A percentile compares a stretch with the other conserved stretches of the same genome.
These are phyloP conservation scores for Ellobium chinense DNA, from an alignment of 2,888 invertebrate species.

Conservation along the genomic window DNA sequence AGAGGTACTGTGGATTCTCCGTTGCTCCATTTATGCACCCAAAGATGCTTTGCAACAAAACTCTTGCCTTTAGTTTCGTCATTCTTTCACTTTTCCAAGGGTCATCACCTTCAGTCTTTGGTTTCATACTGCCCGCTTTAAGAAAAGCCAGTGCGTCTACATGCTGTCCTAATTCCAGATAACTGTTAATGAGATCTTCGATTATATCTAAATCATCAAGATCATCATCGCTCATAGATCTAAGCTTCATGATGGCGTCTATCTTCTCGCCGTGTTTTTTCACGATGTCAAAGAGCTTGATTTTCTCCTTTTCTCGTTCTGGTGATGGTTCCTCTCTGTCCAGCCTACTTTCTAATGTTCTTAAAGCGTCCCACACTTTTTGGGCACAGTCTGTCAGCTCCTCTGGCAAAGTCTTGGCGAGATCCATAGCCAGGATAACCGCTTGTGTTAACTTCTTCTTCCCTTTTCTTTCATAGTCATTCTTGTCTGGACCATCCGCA, in stretches of 20 bases:
- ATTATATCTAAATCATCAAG: neutral
- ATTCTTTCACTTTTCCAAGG: neutral
- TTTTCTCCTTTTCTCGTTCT: neutral
- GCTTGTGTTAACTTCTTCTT: constrained; percentile 5
- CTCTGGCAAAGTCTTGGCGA: constrained; percentile 12
- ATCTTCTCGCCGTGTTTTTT: neutral
- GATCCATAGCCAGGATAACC: constrained; percentile 2
- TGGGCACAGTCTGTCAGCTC: neutral
- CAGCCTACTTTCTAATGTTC: neutral
- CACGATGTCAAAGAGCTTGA: neutral
- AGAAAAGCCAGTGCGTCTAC: constrained; percentile 17
- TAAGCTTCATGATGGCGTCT: neutral
- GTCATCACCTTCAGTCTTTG: neutral
- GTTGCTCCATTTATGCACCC: neutral
- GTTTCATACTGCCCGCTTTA: neutral
- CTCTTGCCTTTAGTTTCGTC: neutral
- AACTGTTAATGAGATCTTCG: neutral
- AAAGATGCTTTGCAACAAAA: neutral
- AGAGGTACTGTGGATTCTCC: neutral
- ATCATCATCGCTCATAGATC: neutral
- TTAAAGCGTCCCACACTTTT: neutral
- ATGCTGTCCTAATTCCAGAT: neutral
- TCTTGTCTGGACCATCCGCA: neutral
- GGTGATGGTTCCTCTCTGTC: neutral
- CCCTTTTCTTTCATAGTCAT: neutral